phyloP scores from a whole-genome alignment of 2,797 vertebrate species.

The Limosa lapponica region DNA sequence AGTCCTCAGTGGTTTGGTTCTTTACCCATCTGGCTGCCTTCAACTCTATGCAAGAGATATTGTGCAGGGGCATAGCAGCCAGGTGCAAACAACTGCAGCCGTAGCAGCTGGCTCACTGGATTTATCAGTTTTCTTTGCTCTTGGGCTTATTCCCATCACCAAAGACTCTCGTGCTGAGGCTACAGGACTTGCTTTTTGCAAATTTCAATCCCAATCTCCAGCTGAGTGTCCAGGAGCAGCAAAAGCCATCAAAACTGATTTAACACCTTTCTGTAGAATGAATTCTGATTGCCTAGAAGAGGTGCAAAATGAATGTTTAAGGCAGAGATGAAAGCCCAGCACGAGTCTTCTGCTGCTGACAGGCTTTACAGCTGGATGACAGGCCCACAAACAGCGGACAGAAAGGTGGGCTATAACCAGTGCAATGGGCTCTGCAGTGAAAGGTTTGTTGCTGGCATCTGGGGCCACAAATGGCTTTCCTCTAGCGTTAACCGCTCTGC shows the following conservation, averaged over 20 bases:
- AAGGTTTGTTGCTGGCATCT: background rate
- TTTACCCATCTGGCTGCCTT: background rate
- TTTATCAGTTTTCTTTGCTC: background rate
- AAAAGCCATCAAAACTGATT: background rate
- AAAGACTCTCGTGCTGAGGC: background rate
- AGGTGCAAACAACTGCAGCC: background rate
- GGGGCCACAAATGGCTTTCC: background rate
- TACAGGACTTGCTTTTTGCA: background rate
- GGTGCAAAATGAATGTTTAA: background rate
- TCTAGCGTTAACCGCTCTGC: background rate
- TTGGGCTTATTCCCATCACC: background rate
- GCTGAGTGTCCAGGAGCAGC: background rate
- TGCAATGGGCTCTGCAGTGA: rapidly evolving
- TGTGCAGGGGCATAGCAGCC: background rate
- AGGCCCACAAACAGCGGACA: background rate
- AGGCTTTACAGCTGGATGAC: background rate
- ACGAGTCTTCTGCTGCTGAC: background rate
- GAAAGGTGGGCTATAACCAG: background rate
- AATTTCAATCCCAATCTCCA: background rate
- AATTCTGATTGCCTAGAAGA: background rate
- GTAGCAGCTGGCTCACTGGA: background rate
- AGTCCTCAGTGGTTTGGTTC: background rate
- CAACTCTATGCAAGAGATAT: background rate
- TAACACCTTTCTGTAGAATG: background rate
- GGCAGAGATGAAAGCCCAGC: background rate